Conservation (phyloP, 2,113 vertebrate species). For the Marmota flaviventris region DNA sequence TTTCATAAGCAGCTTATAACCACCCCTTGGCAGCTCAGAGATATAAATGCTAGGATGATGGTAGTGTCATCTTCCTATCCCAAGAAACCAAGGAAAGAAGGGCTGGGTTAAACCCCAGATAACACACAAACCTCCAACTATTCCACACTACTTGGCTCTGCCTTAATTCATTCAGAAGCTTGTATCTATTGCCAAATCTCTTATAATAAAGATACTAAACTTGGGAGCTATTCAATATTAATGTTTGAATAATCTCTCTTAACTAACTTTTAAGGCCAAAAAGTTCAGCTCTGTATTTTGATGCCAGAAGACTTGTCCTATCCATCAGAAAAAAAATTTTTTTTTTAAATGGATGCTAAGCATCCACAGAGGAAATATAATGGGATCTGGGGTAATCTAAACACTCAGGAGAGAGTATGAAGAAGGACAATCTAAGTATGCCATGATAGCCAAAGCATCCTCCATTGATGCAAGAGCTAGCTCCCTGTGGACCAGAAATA, state of each 20-base stretch:
- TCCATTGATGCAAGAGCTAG: conserved; percentile 62
- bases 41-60: not conserved
- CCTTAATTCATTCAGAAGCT: not conserved
- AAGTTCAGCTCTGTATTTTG: not conserved
- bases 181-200: not conserved
- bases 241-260: not conserved
- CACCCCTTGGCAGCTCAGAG: not conserved
- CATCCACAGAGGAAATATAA: not conserved
- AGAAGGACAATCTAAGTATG: conserved; percentile 5
- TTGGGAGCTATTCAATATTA: conserved; percentile 11
- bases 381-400: conserved; percentile 42
- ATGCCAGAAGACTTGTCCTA: not conserved
- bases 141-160: not conserved
- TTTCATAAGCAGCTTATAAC: not conserved
- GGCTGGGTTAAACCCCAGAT: not conserved
- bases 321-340: conserved; percentile 20
- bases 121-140: not conserved
- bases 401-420: conserved; percentile 41
- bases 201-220: conserved; percentile 63
- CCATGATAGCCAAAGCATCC: conserved; percentile 64
- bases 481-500: conserved; percentile 81
- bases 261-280: not conserved
- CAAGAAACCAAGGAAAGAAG: not conserved
- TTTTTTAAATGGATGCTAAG: not conserved
- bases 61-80: not conserved